phyloP scores from a whole-genome alignment of 2,797 vertebrate genomes.

The Passerculus sandwichensis region DNA sequence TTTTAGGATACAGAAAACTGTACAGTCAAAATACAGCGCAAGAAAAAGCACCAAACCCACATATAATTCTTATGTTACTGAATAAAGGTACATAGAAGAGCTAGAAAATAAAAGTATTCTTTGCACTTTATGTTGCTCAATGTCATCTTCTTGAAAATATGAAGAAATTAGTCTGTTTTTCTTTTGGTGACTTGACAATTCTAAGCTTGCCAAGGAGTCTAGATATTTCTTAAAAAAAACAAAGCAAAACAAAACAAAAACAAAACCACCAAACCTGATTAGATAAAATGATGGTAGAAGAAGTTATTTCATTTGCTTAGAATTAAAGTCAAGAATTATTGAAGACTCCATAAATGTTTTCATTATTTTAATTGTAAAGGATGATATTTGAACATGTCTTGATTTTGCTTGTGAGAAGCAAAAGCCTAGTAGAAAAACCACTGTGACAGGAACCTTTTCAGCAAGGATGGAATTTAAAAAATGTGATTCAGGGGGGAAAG shows the following conservation, averaged over 20 bases:
- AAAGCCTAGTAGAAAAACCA: background rate
- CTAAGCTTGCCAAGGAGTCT: background rate
- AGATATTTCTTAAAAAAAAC: background rate
- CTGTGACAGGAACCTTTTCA: background rate
- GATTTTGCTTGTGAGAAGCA: background rate
- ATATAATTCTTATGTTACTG: background rate
- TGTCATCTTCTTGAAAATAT: background rate
- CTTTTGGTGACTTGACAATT: background rate
- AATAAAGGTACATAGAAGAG: background rate
- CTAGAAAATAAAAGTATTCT: background rate
- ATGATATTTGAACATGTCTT: background rate
- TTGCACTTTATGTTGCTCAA: background rate
- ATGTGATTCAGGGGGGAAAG: background rate
- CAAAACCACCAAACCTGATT: too few species aligned
- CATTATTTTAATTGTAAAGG: background rate
- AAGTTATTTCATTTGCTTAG: background rate
- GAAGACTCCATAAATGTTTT: background rate
- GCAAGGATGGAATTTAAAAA: background rate
- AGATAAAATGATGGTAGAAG: background rate
- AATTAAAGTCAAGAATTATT: background rate
- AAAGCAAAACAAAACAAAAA: background rate
- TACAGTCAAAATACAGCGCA: background rate
- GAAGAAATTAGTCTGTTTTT: background rate
- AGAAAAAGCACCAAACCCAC: background rate
- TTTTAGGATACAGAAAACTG: background rate